Base-by-base conservation (phyloP, 2,888 invertebrate genomes). In the Abscondita cerata region DNA sequence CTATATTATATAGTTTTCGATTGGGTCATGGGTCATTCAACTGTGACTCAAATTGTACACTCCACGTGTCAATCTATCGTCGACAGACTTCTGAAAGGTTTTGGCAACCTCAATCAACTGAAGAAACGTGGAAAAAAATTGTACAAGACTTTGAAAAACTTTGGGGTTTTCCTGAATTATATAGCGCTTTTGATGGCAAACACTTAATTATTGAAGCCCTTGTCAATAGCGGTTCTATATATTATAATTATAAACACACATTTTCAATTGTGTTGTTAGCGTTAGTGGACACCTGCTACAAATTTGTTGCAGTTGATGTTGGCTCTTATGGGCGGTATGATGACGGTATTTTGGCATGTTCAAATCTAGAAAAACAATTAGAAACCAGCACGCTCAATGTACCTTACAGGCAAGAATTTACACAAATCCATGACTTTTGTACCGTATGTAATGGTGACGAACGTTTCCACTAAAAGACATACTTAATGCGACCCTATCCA, bases 191-290 rank as follows among this genome's bases (percentile, higher is more conserved):
- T n/a, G 38, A 38, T 38, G 38, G 38, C 4, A 38, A 38, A 11
- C 38, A 38, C 13, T 3, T 8, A 4, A 12, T 11, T 6, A 38
- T 38, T 38, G 5, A 38, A 12, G 13, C 38, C 13, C 38, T 13
- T 3, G 5, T 13, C 9, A 38, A 38, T 38, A 38, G 38, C 12
- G 38, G 38, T 38, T 38, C 38, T 5, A 38, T 6, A n/a, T 38
- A 38, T 11, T 38, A 6, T 38, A 38, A 6, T 38, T 38, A 38
- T 12, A 38, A 38, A 38, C 3, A 38, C 3, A 38, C 38, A 4
- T 38, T 38, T 13, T 38, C 38, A 38, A 11, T 38, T 38, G 38
- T 38, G 11, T 11, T 38, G 38, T 38, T 38, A 38, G 38, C 38
- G 3, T 11, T 9, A 9, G 9, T 31, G n/a, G 31, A 31, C 31